Evolutionary conservation across 2,797 vertebrate species (phyloP).

Genomic region (Enteromius argenteus): DNA sequence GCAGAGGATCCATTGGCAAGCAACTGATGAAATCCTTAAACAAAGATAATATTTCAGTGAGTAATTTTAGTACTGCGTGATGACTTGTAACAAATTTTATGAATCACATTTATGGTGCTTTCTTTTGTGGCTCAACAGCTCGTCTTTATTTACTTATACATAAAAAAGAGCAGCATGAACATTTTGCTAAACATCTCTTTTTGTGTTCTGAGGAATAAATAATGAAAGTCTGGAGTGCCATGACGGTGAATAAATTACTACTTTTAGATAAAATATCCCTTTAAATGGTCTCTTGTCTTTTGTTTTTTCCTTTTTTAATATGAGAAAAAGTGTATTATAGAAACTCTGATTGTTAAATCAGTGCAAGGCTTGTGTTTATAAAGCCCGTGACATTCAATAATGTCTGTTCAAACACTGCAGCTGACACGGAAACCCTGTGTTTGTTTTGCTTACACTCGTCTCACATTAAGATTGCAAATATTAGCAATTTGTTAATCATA

Average conservation of each 20-base stretch:
- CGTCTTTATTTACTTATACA: background rate
- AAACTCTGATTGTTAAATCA: background rate
- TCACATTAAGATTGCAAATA: conserved; percentile 19
- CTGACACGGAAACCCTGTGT: background rate
- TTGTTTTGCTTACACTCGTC: conserved; percentile 1
- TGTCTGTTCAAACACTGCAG: background rate
- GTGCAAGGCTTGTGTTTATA: background rate
- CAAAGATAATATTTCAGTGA: too few species aligned
- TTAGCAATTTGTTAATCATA: background rate
- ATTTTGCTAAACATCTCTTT: background rate
- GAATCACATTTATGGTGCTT: background rate
- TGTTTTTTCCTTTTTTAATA: background rate
- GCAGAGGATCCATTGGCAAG: background rate
- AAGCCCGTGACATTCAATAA: conserved; percentile 3
- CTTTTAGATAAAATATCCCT: background rate
- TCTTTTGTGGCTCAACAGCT: too few species aligned
- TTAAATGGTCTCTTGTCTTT: background rate
- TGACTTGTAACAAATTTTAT: background rate
- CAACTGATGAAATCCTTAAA: background rate
- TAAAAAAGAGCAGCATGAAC: background rate
- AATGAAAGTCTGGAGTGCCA: background rate
- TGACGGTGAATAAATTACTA: background rate
- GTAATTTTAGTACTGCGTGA: background rate
- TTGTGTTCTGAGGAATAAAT: background rate
- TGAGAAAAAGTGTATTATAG: background rate